Percentiles rank a stretch among this genome's conserved stretches.
phyloP scores from a whole-genome alignment of 1,140 invertebrate species.

The Lepidurus arcticus region DNA sequence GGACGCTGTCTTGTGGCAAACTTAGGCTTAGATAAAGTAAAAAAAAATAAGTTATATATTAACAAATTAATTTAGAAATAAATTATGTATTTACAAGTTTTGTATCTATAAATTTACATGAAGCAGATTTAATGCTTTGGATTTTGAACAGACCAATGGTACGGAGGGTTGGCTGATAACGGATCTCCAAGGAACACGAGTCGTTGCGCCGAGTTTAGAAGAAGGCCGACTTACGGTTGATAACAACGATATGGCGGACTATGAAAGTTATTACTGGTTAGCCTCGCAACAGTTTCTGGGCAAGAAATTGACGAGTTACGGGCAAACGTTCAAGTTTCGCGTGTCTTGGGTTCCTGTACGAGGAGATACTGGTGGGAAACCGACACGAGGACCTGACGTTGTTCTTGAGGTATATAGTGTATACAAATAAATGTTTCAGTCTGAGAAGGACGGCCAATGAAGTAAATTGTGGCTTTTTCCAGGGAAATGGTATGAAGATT shows the following conservation, averaged over 20 bases:
- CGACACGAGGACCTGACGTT: constrained; percentile 76
- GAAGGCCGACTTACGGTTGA: constrained; percentile 42
- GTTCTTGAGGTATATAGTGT: constrained; percentile 62
- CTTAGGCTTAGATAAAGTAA: constrained; percentile 55
- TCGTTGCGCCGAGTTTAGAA: constrained; percentile 38
- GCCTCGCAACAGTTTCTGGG: constrained; percentile 68
- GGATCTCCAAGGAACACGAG: constrained; percentile 39
- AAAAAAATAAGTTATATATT: constrained; percentile 35
- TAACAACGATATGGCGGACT: constrained; percentile 58
- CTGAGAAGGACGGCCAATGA: too few relatives aligned
- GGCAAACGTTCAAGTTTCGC: constrained; percentile 66
- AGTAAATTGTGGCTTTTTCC: too few relatives aligned
- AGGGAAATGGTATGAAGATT: constrained; percentile 54
- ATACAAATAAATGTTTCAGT: too few relatives aligned
- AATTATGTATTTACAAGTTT: too few relatives aligned
- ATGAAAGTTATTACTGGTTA: constrained; percentile 80
- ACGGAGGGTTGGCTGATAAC: constrained; percentile 39
- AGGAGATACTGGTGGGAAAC: constrained; percentile 78
- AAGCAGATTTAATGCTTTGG: constrained; percentile 31
- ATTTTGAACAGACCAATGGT: constrained; percentile 33
- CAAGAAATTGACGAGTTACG: constrained; percentile 75
- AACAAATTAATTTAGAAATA: too few relatives aligned
- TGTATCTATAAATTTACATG: too few relatives aligned
- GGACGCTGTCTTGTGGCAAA: constrained; percentile 56
- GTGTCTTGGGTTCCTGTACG: constrained; percentile 78